Evolutionary conservation across 2,113 vertebrate species (phyloP), one percentile per base, ranked within the genome.

Genomic region (Neogobius melanostomus): DNA sequence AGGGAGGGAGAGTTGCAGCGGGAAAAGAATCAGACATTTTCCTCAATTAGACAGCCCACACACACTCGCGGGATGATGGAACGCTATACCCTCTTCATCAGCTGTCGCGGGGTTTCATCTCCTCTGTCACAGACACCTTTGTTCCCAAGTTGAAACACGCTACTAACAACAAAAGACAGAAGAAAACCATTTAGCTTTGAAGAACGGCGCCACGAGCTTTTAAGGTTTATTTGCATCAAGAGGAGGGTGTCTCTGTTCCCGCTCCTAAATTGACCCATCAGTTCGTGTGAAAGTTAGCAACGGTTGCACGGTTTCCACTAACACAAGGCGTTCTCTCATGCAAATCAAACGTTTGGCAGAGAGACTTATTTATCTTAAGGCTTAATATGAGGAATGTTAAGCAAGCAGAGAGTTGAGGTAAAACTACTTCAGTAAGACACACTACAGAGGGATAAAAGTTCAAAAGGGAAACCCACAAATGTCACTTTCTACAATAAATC

Each of bases 21-120:
- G 79, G 76, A 82, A 79, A 76, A 48, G 71, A 88, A 87, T 91
- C 88, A 88, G 89, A 91, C 86, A 83, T 83, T 85, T 85, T 78
- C 79, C 73, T 85, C 85, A 87, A 85, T 90, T 89, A 89, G 84
- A 83, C 84, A 72, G 89, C 87, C 84, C 81, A 88, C 85, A 80
- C 84, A 75, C 67, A 68, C 74, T 76, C 15, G 15, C 82, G 21
- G 21, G 21, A 21, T 1, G 82, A 73, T 74, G 82, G 82, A 90
- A 88, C 86, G 80, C 76, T 56, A 65, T 59, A 78, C 77, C 82
- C 64, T 86, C 84, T 87, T 81, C 87, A 86, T 90, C 85, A 76
- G 82, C 48, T 79, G 84, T 81, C 86, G 76, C 76, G 61, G 74
- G 85, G 88, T 61, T 84, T 83, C 81, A 81, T 87, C 88, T 77